Evolutionary conservation across 2,113 vertebrate genomes (phyloP).

Genomic region (Sinocyclocheilus rhinocerous): DNA sequence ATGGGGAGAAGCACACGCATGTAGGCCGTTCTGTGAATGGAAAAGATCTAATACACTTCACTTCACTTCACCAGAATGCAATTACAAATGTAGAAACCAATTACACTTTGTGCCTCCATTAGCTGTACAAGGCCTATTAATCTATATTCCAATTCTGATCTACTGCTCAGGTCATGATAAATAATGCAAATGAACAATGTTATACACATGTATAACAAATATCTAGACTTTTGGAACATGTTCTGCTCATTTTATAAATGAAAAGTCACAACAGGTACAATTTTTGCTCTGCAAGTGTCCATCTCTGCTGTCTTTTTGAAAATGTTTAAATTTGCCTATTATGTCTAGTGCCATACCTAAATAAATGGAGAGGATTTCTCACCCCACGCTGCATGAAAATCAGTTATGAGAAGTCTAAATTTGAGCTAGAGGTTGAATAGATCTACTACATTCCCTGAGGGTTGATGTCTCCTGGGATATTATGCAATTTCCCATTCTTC

Average conservation of each 20-base stretch:
- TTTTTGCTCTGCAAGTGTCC: too few relatives aligned
- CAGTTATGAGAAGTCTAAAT: conserved; percentile 23
- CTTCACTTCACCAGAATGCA: conserved; percentile 12
- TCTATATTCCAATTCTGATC: not conserved
- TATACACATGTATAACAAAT: not conserved
- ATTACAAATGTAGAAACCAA: conserved; percentile 31
- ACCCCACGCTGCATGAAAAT: conserved; percentile 9
- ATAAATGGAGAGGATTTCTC: conserved; percentile 15
- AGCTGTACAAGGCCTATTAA: not conserved
- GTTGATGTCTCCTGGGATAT: conserved; percentile 29
- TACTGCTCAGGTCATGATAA: not conserved
- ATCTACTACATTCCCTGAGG: conserved; percentile 14
- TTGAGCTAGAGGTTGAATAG: conserved; percentile 11
- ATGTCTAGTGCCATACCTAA: not conserved
- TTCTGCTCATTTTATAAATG: too few relatives aligned
- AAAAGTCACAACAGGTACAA: too few relatives aligned
- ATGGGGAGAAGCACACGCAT: not conserved
- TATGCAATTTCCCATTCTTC: conserved; percentile 34
- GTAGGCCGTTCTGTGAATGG: not conserved
- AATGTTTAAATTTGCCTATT: not conserved
- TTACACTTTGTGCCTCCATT: not conserved
- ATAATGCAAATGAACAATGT: not conserved
- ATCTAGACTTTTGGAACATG: not conserved
- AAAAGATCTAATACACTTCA: not conserved
- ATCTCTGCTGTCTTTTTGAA: not conserved